phyloP scores from a whole-genome alignment of 53 echinoderm and acorn worm genomes.

The Henricia sp. region DNA sequence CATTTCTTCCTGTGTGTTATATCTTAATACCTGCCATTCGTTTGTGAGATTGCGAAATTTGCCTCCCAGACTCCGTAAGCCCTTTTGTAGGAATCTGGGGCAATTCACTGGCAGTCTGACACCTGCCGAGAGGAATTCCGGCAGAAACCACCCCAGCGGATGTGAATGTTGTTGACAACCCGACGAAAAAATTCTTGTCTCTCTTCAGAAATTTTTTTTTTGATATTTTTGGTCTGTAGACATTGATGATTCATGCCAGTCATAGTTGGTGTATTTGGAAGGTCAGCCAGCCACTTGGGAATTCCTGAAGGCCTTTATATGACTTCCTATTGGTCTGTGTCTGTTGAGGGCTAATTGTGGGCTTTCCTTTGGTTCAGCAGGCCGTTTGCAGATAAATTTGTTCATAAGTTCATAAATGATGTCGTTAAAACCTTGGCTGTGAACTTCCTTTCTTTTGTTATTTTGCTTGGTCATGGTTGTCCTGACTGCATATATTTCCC shows the following conservation, averaged over 20 bases:
- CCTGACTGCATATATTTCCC: too few relatives aligned
- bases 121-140: constrained; percentile 9
- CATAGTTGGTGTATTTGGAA: constrained; percentile 43
- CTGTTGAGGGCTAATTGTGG: background rate
- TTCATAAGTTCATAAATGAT: too few relatives aligned
- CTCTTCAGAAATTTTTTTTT: background rate
- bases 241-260: constrained; percentile 11
- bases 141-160: background rate
- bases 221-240: background rate
- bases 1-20: too few relatives aligned
- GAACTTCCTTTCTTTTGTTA: too few relatives aligned
- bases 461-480: too few relatives aligned
- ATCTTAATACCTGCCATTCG: too few relatives aligned
- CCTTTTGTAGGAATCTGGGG: background rate
- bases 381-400: too few relatives aligned
- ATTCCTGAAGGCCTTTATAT: constrained; percentile 14
- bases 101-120: background rate
- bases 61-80: background rate
- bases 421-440: too few relatives aligned
- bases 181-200: too few relatives aligned
- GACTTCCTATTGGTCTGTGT: constrained; percentile 39
- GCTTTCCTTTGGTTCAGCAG: too few relatives aligned
- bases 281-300: constrained; percentile 33
- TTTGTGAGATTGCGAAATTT: too few relatives aligned
- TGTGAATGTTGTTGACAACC: constrained; percentile 12